Percentiles rank a stretch among this genome's conserved stretches.
phyloP scores from a whole-genome alignment of 2,888 invertebrate species.

The Eupeodes luniger region DNA sequence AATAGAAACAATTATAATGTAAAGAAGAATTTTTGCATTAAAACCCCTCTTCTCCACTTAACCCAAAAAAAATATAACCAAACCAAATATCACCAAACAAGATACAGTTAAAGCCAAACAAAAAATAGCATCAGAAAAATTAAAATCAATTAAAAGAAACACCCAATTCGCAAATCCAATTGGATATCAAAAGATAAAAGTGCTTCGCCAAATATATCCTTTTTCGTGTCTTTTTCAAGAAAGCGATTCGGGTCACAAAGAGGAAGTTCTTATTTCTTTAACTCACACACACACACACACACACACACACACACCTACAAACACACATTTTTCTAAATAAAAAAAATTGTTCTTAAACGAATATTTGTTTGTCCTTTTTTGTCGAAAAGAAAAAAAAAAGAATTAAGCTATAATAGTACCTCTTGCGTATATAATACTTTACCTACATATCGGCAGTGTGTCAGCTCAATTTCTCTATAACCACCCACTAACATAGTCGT shows the following conservation, averaged over 20 bases:
- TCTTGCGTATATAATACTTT: background rate
- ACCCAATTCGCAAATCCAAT: slow-evolving; percentile 55
- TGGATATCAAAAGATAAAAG: slow-evolving; percentile 48
- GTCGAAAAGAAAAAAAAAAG: background rate
- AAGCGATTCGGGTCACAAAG: slow-evolving; percentile 35
- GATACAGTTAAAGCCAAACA: background rate
- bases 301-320: background rate
- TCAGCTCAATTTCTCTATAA: slow-evolving; percentile 51
- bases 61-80: background rate
- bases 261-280: background rate
- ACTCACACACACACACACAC: background rate
- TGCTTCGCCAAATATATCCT: slow-evolving; percentile 41
- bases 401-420: background rate
- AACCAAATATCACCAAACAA: background rate
- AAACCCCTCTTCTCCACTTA: no score
- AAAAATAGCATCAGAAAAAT: slow-evolving; percentile 5
- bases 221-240: slow-evolving; percentile 23
- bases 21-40: no score
- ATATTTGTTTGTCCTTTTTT: background rate
- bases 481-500: slow-evolving; percentile 8
- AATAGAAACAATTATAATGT: no score
- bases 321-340: background rate
- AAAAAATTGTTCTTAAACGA: background rate
- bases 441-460: slow-evolving; percentile 44
- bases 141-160: slow-evolving; percentile 64